Evolutionary conservation across 2,113 vertebrate species (phyloP), one percentile per base, ranked within the genome.

Genomic region (Protobothrops flavoviridis): DNA sequence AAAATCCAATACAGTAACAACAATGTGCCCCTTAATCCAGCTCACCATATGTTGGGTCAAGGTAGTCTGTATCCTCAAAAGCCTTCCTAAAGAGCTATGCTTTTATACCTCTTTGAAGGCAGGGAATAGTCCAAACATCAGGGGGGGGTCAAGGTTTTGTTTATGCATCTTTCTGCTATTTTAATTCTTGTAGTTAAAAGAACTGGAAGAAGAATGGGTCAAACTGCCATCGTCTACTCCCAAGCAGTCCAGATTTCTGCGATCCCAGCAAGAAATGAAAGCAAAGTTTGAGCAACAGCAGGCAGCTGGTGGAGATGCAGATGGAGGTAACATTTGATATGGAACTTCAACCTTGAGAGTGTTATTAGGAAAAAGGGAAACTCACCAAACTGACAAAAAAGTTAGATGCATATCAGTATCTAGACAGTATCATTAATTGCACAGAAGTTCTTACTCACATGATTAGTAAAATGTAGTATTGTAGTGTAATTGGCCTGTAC

Each of bases 181-280:
- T 92, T 94, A 88, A 2, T 93, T 92, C 92, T 95, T 92, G 0
- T 94, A 99, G 99, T 97, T 99, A 89, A 99, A 99, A 97, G 99
- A 99, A 87, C 96, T 99, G 93, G 99, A 99, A 97, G 99, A 99
- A 97, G 99, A 99, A 95, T 99, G 99, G 99, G 98, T 98, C 87
- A 99, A 99, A 98, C 95, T 99, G 52, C 98, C 99, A 26, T 95
- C 98, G 3, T 94, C 97, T 69, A 97, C 97, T 95, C 98, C 99
- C 55, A 99, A 98, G 94, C 99, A 99, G 96, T 98, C 89, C 87
- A 96, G 99, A 21, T 99, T 99, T 96, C 95, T 99, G 88, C 99
- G 99, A 93, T 99, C 99, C n/a, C 99, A 99, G 85, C 99, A 99
- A 97, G 99, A 99, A 94, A 96, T 99, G 91, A 99, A 99, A 97